These are phyloP conservation scores for Cepaea hortensis DNA, from an alignment of 2,888 invertebrate genomes.

Conservation along the genomic window DNA sequence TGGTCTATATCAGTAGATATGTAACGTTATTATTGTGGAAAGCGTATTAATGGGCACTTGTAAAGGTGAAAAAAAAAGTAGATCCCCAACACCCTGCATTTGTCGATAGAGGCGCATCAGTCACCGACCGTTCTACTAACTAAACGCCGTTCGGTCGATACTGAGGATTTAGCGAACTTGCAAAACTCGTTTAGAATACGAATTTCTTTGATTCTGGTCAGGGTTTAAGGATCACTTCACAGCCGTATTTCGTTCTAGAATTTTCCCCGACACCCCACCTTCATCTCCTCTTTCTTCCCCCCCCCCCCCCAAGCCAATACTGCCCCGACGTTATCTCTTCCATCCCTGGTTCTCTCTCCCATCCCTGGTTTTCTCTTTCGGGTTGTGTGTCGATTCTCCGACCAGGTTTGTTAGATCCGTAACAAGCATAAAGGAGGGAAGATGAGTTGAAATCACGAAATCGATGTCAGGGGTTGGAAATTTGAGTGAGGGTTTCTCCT, in stretches of 20 bases:
- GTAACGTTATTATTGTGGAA: too few relatives aligned
- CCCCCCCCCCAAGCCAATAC: neutral
- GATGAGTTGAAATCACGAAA: conserved; percentile 48
- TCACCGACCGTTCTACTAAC: too few relatives aligned
- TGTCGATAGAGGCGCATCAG: too few relatives aligned
- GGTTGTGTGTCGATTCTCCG: conserved; percentile 29
- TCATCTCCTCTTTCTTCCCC: neutral
- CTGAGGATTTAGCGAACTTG: neutral
- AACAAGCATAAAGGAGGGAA: conserved; percentile 24
- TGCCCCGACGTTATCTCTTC: neutral
- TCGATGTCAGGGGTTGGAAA: conserved; percentile 46
- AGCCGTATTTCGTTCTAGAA: neutral
- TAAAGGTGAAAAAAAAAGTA: too few relatives aligned
- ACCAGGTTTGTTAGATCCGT: conserved; percentile 35
- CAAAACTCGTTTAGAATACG: neutral
- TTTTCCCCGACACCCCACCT: neutral
- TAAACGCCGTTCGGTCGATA: neutral
- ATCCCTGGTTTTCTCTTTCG: neutral
- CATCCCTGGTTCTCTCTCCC: neutral
- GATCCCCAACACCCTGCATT: too few relatives aligned
- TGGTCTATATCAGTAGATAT: too few relatives aligned
- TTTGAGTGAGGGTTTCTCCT: conserved; percentile 43
- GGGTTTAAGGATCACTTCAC: conserved; percentile 4
- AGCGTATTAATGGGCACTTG: too few relatives aligned
- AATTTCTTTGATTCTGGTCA: neutral